phyloP scores from a whole-genome alignment of 1,140 invertebrate genomes.

The Trinorchestia longiramus region DNA sequence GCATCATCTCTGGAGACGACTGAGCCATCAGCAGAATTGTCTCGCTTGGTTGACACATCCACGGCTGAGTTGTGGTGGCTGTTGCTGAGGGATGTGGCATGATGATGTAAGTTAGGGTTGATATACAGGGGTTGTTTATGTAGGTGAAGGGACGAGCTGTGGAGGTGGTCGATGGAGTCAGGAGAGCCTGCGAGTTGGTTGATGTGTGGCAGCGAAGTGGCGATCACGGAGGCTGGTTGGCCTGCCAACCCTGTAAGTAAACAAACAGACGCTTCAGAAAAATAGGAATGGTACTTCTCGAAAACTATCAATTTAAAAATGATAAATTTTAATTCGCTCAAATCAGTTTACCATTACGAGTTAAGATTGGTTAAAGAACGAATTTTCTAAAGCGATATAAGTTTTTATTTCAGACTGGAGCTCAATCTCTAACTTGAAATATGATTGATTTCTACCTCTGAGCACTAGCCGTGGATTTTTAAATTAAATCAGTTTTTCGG shows the following conservation, averaged over 20 bases:
- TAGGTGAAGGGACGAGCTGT: background rate
- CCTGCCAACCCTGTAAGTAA: constrained; percentile 20
- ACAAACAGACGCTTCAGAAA: background rate
- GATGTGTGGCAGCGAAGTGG: constrained; percentile 54
- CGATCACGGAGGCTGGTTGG: constrained; percentile 54
- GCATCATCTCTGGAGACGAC: background rate
- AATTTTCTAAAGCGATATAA: background rate
- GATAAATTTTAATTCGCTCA: background rate
- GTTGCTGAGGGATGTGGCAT: background rate
- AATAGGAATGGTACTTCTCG: too few relatives aligned
- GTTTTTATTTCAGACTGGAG: background rate
- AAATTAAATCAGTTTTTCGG: background rate
- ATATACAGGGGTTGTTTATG: constrained; percentile 32
- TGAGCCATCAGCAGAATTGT: background rate
- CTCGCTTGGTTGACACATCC: background rate
- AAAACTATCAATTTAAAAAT: background rate
- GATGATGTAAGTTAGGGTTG: background rate
- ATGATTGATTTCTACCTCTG: background rate
- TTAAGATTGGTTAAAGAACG: background rate
- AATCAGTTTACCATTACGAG: background rate
- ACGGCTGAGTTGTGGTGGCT: background rate
- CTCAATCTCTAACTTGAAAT: background rate
- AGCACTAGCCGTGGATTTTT: background rate
- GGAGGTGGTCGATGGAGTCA: background rate
- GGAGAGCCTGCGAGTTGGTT: constrained; percentile 48